A percentile compares a stretch with the other conserved stretches of the same genome.
These are phyloP conservation scores for Nothobranchius furzeri DNA, from an alignment of 2,113 vertebrate genomes.

Conservation along the genomic window DNA sequence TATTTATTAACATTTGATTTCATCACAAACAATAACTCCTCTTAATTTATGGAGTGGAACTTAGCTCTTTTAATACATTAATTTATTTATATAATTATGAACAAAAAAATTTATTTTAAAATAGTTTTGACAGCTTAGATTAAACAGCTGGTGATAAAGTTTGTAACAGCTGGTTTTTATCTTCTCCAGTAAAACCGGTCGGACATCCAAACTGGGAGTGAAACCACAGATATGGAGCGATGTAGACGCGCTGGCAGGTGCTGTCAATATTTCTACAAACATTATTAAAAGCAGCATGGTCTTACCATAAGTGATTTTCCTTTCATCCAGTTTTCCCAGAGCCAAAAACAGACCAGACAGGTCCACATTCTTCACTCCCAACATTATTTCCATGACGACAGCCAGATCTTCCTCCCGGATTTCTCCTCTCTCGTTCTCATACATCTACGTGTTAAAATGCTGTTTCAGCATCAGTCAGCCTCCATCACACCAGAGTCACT, in stretches of 20 bases:
- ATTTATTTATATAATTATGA: too few species aligned
- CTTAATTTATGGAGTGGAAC: too few species aligned
- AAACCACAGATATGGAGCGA: constrained; percentile 14
- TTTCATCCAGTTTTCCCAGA: constrained; percentile 72
- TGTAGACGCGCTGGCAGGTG: not conserved
- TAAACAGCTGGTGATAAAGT: constrained; percentile 30
- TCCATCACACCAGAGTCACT: fast-evolving
- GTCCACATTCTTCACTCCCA: constrained; percentile 85
- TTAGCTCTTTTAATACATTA: too few species aligned
- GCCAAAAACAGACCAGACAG: constrained; percentile 80
- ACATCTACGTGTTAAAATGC: constrained; percentile 79
- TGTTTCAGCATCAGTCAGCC: not conserved
- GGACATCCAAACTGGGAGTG: constrained; percentile 17
- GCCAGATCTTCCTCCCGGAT: constrained; percentile 80
- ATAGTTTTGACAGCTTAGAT: constrained; percentile 25
- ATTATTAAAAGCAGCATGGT: not conserved
- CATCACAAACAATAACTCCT: too few species aligned
- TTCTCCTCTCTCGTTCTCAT: constrained; percentile 73
- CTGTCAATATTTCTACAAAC: constrained; percentile 27
- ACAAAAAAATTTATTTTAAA: not conserved
- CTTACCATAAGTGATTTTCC: constrained; percentile 86
- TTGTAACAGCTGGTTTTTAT: constrained; percentile 20
- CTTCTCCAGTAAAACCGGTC: constrained; percentile 26
- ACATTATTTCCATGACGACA: constrained; percentile 83
- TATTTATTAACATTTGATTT: too few species aligned